Conservation (phyloP, 1,140 invertebrate species). For the Lepidurus apus region DNA sequence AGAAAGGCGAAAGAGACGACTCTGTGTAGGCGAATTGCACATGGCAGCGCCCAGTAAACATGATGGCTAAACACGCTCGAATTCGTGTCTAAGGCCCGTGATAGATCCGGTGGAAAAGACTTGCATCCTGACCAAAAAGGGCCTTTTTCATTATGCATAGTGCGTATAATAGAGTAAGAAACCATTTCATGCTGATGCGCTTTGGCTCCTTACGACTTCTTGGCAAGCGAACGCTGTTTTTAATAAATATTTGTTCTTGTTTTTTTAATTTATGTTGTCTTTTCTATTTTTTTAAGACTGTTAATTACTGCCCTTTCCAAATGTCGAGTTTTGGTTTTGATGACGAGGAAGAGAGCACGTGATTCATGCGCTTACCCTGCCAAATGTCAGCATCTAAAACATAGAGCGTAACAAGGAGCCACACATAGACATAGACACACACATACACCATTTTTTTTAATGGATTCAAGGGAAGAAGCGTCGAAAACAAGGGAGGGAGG, state of each 20-base stretch:
- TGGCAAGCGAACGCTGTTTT: not conserved
- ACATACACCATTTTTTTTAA: no score
- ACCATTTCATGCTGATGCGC: not conserved
- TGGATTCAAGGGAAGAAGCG: no score
- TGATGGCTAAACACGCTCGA: constrained; percentile 18
- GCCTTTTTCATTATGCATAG: constrained; percentile 16
- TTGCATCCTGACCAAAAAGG: not conserved
- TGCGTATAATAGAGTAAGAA: not conserved
- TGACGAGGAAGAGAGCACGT: no score
- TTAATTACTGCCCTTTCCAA: no score
- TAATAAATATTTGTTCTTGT: not conserved
- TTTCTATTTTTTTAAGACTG: no score
- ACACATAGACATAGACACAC: no score
- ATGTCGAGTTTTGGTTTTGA: no score
- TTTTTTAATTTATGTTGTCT: not conserved
- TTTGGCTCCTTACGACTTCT: not conserved
- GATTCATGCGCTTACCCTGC: no score
- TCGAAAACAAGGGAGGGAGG: no score
- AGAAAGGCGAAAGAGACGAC: not conserved
- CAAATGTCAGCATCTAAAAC: no score
- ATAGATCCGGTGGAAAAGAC: not conserved
- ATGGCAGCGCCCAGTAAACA: not conserved
- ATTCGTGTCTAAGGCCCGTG: constrained; percentile 2
- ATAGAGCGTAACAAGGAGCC: no score
- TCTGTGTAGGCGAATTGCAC: constrained; percentile 4